phyloP scores from a whole-genome alignment of 2,888 invertebrate species.

The Corythucha ciliata region DNA sequence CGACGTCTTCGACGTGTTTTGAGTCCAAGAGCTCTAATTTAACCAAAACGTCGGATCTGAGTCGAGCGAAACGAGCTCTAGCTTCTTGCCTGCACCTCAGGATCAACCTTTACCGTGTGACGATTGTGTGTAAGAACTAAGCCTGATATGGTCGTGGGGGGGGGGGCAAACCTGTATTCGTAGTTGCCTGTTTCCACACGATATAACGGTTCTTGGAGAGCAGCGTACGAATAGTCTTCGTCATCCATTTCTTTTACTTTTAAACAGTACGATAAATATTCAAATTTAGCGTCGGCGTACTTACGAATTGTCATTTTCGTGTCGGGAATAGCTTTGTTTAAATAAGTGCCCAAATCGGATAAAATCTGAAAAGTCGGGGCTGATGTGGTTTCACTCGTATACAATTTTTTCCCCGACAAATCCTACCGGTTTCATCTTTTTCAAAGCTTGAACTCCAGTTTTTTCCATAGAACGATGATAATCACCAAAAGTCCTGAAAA shows the following conservation, averaged over 20 bases:
- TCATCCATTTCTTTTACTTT: constrained; percentile 99
- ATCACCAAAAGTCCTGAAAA: constrained; percentile 89
- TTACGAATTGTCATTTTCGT: constrained; percentile 94
- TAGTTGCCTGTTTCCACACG: constrained; percentile 99
- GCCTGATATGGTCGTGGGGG: neutral
- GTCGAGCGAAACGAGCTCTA: constrained; percentile 68
- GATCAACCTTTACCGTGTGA: constrained; percentile 64
- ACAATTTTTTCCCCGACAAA: too few species aligned
- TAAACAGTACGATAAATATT: constrained; percentile 95
- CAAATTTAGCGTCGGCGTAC: constrained; percentile 98
- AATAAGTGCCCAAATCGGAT: constrained; percentile 89
- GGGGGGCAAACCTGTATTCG: constrained; percentile 68
- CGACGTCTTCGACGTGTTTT: constrained; percentile 95
- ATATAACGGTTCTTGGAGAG: constrained; percentile 90
- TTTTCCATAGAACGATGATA: constrained; percentile 87
- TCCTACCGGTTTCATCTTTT: constrained; percentile 81
- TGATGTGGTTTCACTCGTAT: too few species aligned
- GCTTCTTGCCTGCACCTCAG: constrained; percentile 94
- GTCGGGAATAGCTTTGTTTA: constrained; percentile 96
- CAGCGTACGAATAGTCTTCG: constrained; percentile 89
- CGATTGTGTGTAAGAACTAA: too few species aligned
- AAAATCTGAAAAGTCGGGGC: constrained; percentile 55
- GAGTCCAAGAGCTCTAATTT: constrained; percentile 96
- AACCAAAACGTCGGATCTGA: constrained; percentile 84
- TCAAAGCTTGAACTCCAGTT: constrained; percentile 79